Evolutionary conservation across 1,140 invertebrate genomes (phyloP).

Genomic region (Bombus ignitus): DNA sequence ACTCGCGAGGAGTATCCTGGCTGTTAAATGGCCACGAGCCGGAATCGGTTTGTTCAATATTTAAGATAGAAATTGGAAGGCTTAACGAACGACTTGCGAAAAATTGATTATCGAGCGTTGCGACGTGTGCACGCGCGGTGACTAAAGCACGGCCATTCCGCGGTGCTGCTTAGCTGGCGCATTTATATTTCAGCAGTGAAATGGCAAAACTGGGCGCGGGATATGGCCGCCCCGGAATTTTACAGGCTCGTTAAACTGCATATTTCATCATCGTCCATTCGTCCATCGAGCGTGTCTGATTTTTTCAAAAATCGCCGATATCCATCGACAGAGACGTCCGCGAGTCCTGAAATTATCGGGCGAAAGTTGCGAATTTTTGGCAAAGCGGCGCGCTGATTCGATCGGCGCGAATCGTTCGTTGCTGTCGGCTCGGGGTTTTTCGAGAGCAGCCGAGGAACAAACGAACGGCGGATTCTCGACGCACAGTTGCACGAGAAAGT

Average conservation of each 20-base stretch:
- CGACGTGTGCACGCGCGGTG: neutral
- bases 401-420: too few relatives aligned
- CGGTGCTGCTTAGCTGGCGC: conserved; percentile 10
- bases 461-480: too few relatives aligned
- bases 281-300: conserved; percentile 17
- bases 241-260: conserved; percentile 24
- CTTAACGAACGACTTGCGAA: neutral
- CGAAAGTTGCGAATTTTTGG: too few relatives aligned
- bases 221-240: neutral
- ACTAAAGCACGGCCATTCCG: neutral
- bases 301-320: neutral
- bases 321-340: neutral
- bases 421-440: too few relatives aligned
- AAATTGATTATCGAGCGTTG: conserved; percentile 17
- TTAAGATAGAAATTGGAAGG: too few relatives aligned
- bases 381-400: too few relatives aligned
- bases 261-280: conserved; percentile 24
- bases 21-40: neutral
- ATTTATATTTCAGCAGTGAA: conserved; percentile 42
- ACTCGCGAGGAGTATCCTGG: neutral
- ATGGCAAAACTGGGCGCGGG: neutral
- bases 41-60: neutral
- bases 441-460: neutral
- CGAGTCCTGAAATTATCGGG: neutral
- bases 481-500: neutral